Base-by-base conservation (phyloP, 2,797 vertebrate genomes). In the Silurus lanzhouensis region DNA sequence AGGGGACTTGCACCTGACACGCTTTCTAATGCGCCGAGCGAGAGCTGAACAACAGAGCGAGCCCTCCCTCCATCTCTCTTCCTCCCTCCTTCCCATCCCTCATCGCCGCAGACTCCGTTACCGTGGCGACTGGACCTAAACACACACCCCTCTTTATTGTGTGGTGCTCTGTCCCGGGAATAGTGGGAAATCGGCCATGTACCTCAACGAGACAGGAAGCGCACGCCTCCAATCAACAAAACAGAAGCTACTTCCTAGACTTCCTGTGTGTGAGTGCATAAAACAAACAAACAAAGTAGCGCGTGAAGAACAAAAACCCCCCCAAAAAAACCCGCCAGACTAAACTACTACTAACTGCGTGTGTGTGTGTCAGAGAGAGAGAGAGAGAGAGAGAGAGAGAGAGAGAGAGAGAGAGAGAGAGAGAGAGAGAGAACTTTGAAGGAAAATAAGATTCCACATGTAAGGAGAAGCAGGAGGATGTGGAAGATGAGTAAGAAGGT, bases 61-160 rank as follows among this genome's bases (percentile, higher is more conserved):
- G 91, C 90, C 90, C 92, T 91, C 92, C 90, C 90, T 86, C 75
- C 90, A 86, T 88, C 48, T 7, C 48, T 52, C 48, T 10, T 7
- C 2, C 48, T 52, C 90, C 72, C 90, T 7, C 10, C 48, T 52
- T 89, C 75, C 90, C 48, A 85, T 89, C 90, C 82, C 86, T 88
- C 90, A 91, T 90, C 84, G 88, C 72, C 89, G 89, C 57, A 91
- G 91, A 93, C 82, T 90, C 90, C 67, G 94, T 94, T 94, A 92
- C 93, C 93, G 94, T 95, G 92, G 92, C 90, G 90, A 88, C 88
- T 25, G 19, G 31, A 22, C 13, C 57, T 48, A 70, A 77, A 46
- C 81, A 83, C 48, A 7, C 6, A 7, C 48, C 48, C 48, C 48
- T 10, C 48, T 17, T 60, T 31, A 48, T 77, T 67, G n/a, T 17